These are phyloP conservation scores for Grapholita molesta DNA, from an alignment of 1,140 invertebrate species.

Conservation along the genomic window DNA sequence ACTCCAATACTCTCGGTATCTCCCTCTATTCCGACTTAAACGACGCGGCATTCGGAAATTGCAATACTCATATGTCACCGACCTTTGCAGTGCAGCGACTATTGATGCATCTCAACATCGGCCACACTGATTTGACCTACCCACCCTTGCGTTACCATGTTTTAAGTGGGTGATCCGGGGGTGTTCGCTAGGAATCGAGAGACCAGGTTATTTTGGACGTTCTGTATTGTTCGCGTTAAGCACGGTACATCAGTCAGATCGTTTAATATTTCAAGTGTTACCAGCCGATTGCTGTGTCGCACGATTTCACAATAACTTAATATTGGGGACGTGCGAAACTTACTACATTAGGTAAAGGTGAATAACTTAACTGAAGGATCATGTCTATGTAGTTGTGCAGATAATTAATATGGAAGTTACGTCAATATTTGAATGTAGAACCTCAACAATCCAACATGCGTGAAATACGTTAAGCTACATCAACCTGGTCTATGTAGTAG, in stretches of 20 bases:
- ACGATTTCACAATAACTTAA: neutral
- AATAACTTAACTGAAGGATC: too few relatives aligned
- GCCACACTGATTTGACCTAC: slow-evolving; percentile 25
- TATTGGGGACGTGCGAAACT: neutral
- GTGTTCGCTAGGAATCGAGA: slow-evolving; percentile 15
- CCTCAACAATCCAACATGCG: too few relatives aligned
- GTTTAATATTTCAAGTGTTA: slow-evolving; percentile 41
- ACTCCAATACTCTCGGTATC: slow-evolving; percentile 32
- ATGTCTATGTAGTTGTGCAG: too few relatives aligned
- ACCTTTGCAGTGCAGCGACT: slow-evolving; percentile 40
- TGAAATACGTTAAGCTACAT: too few relatives aligned
- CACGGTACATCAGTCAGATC: slow-evolving; percentile 26
- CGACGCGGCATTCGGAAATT: slow-evolving; percentile 63
- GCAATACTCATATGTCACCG: slow-evolving; percentile 66
- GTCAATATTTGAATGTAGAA: too few relatives aligned
- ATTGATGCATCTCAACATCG: slow-evolving; percentile 40
- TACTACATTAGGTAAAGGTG: too few relatives aligned
- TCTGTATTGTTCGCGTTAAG: slow-evolving; percentile 21
- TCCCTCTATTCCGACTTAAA: slow-evolving; percentile 44
- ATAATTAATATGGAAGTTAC: too few relatives aligned
- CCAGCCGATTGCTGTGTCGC: slow-evolving; percentile 20
- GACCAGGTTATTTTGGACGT: slow-evolving; percentile 28
- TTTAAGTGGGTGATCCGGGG: neutral
- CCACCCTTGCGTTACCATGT: slow-evolving; percentile 21
- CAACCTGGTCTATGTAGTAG: too few relatives aligned